Conservation (phyloP, 2,113 vertebrate species). For the Hemibagrus wyckioides region DNA sequence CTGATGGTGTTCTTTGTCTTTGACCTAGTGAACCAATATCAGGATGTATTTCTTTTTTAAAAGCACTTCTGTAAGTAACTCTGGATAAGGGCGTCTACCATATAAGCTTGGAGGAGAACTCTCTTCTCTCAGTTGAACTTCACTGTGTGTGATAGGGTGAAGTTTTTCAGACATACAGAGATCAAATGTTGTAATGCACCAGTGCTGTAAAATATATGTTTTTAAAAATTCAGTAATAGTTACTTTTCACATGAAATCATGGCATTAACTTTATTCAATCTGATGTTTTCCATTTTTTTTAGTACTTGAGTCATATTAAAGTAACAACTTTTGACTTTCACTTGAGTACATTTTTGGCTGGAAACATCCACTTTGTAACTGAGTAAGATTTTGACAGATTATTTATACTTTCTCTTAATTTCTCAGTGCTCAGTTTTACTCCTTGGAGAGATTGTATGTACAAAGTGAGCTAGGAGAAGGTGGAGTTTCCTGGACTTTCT, state of each 20-base stretch:
- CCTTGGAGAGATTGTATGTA: not conserved
- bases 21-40: no score
- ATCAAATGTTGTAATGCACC: not conserved
- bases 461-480: not conserved
- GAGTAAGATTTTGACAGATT: not conserved
- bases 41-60: no score
- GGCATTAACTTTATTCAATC: no score
- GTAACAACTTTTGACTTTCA: not conserved
- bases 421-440: not conserved
- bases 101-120: not conserved
- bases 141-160: not conserved
- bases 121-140: not conserved
- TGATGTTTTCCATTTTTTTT: no score
- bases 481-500: not conserved
- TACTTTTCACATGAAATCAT: no score
- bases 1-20: no score
- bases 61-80: no score
- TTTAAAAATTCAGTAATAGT: not conserved
- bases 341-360: not conserved
- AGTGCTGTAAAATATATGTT: not conserved
- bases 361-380: not conserved
- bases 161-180: not conserved
- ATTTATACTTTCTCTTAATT: not conserved
- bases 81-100: no score
- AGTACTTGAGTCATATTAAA: not conserved